Evolutionary conservation across 1,140 invertebrate genomes (phyloP).

Genomic region (Hypsibius dujardini): DNA sequence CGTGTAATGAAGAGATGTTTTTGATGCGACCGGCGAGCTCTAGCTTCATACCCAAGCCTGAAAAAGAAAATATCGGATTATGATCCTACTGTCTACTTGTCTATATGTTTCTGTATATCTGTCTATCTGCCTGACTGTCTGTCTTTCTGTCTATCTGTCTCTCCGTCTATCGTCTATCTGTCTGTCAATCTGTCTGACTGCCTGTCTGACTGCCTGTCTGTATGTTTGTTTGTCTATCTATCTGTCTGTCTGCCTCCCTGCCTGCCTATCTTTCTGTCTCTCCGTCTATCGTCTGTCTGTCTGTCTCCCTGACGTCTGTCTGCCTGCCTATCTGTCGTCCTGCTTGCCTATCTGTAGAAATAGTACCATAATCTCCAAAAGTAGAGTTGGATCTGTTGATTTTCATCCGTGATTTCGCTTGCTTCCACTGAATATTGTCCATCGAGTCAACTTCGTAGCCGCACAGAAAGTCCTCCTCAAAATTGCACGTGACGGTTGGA

Average conservation of each 20-base stretch:
- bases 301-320: not conserved
- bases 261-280: too few species aligned
- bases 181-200: too few species aligned
- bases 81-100: too few species aligned
- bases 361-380: conserved; percentile 10
- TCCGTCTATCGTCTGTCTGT: too few species aligned
- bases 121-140: too few species aligned
- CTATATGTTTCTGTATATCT: too few species aligned
- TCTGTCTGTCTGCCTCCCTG: too few species aligned
- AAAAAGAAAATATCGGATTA: not conserved
- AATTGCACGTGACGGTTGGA: not conserved
- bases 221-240: too few species aligned
- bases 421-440: conserved; percentile 11
- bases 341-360: not conserved
- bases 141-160: too few species aligned
- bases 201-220: too few species aligned
- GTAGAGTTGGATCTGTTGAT: not conserved
- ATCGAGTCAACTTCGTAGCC: conserved; percentile 9
- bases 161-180: too few species aligned
- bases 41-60: conserved; percentile 2
- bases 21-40: not conserved
- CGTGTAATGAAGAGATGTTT: not conserved
- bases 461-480: conserved; percentile 11
- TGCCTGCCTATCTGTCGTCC: not conserved
- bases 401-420: not conserved